These are phyloP conservation scores for Apotomis capreana DNA, from an alignment of 2,888 invertebrate species.

Conservation along the genomic window DNA sequence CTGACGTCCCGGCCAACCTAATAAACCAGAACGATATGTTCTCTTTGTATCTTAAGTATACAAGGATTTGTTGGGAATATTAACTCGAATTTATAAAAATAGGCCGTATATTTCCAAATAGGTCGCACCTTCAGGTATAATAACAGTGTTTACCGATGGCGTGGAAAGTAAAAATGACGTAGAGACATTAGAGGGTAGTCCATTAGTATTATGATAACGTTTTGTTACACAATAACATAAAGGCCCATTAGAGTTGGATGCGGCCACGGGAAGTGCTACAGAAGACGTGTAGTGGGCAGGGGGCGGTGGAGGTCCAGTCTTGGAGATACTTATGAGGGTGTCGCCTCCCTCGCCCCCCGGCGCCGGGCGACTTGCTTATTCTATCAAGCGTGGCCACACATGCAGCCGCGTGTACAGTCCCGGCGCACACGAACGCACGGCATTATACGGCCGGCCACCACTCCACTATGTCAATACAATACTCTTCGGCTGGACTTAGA, in stretches of 20 bases:
- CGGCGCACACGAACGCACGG: slow-evolving; percentile 64
- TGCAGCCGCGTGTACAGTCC: slow-evolving; percentile 59
- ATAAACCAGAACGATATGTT: slow-evolving; percentile 56
- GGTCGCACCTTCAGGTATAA: not conserved
- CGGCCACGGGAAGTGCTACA: slow-evolving; percentile 78
- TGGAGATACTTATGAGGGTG: slow-evolving; percentile 77
- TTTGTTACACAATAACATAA: slow-evolving; percentile 72
- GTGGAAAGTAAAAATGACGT: not conserved
- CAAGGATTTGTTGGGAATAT: slow-evolving; percentile 6
- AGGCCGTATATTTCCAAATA: not conserved
- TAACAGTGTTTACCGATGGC: no score
- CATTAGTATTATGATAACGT: slow-evolving; percentile 53
- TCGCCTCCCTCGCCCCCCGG: slow-evolving; percentile 58
- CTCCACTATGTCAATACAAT: slow-evolving; percentile 84
- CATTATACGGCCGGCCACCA: slow-evolving; percentile 83
- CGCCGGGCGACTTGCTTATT: slow-evolving; percentile 83
- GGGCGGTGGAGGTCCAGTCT: slow-evolving; percentile 80
- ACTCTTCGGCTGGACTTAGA: slow-evolving; percentile 84
- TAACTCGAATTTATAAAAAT: not conserved
- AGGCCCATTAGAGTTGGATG: slow-evolving; percentile 77
- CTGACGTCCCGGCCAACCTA: slow-evolving; percentile 68
- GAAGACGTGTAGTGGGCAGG: slow-evolving; percentile 80
- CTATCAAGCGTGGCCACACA: slow-evolving; percentile 81
- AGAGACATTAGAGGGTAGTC: not conserved
- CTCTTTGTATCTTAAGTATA: slow-evolving; percentile 26